These are phyloP conservation scores for Desmophyllum pertusum DNA, from an alignment of 92 coral and sea anemone species.

Conservation along the genomic window DNA sequence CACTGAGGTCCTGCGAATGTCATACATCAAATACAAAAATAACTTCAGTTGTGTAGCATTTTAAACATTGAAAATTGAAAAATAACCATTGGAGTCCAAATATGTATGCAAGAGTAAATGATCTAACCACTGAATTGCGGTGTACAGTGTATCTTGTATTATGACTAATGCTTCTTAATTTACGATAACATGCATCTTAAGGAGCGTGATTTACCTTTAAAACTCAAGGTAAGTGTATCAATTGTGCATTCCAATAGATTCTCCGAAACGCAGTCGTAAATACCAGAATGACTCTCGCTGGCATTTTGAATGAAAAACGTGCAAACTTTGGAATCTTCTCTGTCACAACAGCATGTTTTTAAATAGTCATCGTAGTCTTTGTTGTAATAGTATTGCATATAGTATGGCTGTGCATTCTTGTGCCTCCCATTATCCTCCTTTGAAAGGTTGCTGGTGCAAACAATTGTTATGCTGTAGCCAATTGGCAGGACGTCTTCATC, in stretches of 20 bases:
- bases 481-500: slow-evolving; percentile 2
- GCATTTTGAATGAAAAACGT: slow-evolving; percentile 12
- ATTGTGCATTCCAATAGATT: neutral
- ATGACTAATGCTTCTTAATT: neutral
- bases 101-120: too few species aligned
- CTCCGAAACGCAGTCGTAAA: slow-evolving; percentile 28
- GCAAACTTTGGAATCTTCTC: slow-evolving; percentile 16
- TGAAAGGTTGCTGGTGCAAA: slow-evolving; percentile 30
- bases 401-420: neutral
- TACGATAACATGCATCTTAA: neutral
- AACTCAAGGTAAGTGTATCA: neutral
- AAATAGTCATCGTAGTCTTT: neutral
- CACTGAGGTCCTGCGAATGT: too few species aligned
- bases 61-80: too few species aligned
- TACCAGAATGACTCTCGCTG: slow-evolving; percentile 28
- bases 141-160: too few species aligned
- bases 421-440: neutral
- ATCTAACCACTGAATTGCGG: too few species aligned
- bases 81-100: too few species aligned
- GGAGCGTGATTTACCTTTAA: slow-evolving; percentile 27
- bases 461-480: slow-evolving; percentile 42
- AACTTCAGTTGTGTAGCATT: too few species aligned
- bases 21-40: too few species aligned
- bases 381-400: slow-evolving; percentile 17
- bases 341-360: neutral